These are phyloP conservation scores for Ophraella communa DNA, from an alignment of 2,888 invertebrate species.

Conservation along the genomic window DNA sequence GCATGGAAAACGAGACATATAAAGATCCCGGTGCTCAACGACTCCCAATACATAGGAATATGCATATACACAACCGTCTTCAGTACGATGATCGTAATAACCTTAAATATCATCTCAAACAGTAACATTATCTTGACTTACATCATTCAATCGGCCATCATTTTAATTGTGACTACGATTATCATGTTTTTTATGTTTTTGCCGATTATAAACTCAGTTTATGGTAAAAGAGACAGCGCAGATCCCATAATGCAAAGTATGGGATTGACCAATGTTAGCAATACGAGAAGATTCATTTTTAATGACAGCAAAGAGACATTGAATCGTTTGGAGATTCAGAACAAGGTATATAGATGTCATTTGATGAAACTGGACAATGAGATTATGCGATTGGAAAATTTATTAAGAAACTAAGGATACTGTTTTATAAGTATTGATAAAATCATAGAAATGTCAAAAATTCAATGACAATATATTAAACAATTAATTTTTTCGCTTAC, in stretches of 20 bases:
- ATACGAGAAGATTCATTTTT: constrained; percentile 68
- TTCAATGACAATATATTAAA: too few species aligned
- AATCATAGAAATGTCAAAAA: not conserved
- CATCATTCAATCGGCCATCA: constrained; percentile 81
- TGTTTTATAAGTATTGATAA: not conserved
- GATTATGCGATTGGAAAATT: constrained; percentile 74
- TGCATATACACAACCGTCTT: constrained; percentile 92
- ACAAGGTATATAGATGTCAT: constrained; percentile 85
- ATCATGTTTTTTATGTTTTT: constrained; percentile 86
- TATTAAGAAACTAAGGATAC: constrained; percentile 60
- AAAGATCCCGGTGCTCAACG: constrained; percentile 89
- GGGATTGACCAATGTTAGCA: constrained; percentile 87
- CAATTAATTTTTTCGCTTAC: not conserved
- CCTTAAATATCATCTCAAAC: constrained; percentile 87
- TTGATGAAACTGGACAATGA: constrained; percentile 80
- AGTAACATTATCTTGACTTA: constrained; percentile 77
- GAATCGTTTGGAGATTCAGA: constrained; percentile 89
- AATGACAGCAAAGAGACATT: constrained; percentile 84
- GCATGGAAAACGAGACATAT: constrained; percentile 95
- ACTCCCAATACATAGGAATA: constrained; percentile 92
- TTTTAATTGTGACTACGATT: constrained; percentile 84
- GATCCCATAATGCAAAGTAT: constrained; percentile 88
- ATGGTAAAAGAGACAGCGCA: constrained; percentile 69
- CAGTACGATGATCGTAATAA: constrained; percentile 83
- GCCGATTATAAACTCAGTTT: constrained; percentile 81